Conservation (phyloP, 2,113 vertebrate genomes). For the Lipotes vexillifer region DNA sequence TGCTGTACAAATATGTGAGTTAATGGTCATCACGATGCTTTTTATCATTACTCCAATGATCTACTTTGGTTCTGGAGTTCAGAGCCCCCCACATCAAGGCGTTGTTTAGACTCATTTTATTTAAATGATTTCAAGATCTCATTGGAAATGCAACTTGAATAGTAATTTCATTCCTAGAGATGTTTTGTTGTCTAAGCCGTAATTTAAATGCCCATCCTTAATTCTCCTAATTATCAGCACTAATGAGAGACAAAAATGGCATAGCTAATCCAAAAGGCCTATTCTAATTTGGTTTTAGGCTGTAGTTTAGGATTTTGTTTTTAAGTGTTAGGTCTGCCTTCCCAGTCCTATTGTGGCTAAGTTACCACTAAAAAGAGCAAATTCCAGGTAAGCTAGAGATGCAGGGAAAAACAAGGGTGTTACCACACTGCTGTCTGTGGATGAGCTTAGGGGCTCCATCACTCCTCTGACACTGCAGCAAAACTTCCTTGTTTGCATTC, state of each 20-base stretch:
- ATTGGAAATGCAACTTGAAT: constrained; percentile 51
- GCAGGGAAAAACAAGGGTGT: fast-evolving
- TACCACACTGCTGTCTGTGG: fast-evolving
- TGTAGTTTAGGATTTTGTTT: background rate
- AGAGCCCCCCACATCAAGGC: background rate
- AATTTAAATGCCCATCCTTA: constrained; percentile 58
- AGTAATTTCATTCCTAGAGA: constrained; percentile 54
- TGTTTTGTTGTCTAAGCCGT: constrained; percentile 54
- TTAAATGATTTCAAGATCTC: constrained; percentile 39
- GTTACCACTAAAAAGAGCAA: background rate
- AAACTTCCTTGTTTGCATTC: background rate
- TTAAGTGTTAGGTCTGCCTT: background rate
- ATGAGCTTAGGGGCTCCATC: fast-evolving
- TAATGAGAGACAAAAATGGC: constrained; percentile 60
- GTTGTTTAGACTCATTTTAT: background rate
- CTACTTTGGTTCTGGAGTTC: constrained; percentile 1
- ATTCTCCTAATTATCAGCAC: constrained; percentile 60
- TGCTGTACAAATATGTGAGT: background rate
- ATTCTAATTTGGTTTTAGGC: constrained; percentile 48
- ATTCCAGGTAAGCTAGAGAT: background rate
- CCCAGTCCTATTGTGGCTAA: background rate
- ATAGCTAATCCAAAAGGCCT: constrained; percentile 39
- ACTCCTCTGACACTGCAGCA: background rate
- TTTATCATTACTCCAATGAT: background rate
- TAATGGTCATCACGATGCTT: background rate